Evolutionary conservation across 2,113 vertebrate species (phyloP), one percentile per base, ranked within the genome.

Genomic region (Verasper variegatus): DNA sequence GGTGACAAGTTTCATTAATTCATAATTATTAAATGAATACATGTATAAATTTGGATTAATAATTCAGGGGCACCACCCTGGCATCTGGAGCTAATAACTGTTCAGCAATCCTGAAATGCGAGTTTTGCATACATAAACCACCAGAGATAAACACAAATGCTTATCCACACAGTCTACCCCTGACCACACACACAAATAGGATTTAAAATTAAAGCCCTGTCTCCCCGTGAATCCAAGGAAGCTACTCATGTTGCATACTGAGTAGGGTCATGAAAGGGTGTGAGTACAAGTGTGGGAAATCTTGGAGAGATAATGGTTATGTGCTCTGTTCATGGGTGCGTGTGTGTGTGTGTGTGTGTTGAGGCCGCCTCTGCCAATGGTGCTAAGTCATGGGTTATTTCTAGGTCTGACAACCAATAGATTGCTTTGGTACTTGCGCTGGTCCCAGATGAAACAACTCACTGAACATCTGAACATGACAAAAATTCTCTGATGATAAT

Each of bases 161-260:
- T 49, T 49, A 63, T 17, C 4, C n/a, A 45, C 61, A 54, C 37
- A 63, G 18, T 18, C 2, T 18, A 21, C 60, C 8, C 23, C 51
- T 59, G 49, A 7, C 71, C 8, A 27, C 26, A 59, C 49, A 35
- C 26, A 27, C 62, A 23, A 31, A 13, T 31, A 78, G 58, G 31
- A 31, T 31, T 31, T 31, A 31, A 31, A 31, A 31, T 31, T 7
- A 31, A 31, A 31, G 62, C 60, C 79, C 78, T 73, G 70, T 40
- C 75, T 81, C 80, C 74, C 66, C 57, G 4, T 72, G 85, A 45
- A 79, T 27, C 74, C 35, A 15, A 82, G 87, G 87, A 89, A 88
- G 87, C 83, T 61, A 78, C 85, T 80, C 55, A 74, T 63, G 64
- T 70, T 87, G 87, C 80, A 92, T 89, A 71, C 80, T 79, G 85